These are phyloP conservation scores for Nephrocerus scutellatus DNA, from an alignment of 2,888 invertebrate species.

Conservation along the genomic window DNA sequence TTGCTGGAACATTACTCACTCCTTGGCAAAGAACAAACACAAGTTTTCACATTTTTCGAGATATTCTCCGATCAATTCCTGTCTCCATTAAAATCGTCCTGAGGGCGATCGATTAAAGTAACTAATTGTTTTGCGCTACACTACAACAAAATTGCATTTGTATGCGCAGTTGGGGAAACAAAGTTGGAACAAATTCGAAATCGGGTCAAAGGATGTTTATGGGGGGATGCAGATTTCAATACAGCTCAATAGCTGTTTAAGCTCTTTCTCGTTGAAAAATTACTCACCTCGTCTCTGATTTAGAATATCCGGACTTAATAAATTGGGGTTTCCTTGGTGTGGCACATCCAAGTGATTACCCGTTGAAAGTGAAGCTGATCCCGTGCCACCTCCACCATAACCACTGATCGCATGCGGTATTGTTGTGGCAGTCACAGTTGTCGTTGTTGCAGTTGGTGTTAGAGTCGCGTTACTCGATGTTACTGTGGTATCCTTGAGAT, in stretches of 20 bases:
- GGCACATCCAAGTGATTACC: slow-evolving; percentile 78
- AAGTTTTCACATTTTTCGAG: too few species aligned
- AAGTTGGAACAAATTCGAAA: too few species aligned
- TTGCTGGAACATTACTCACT: too few species aligned
- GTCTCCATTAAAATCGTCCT: background rate
- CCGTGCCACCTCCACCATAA: slow-evolving; percentile 6
- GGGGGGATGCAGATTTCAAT: too few species aligned
- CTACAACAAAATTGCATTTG: background rate
- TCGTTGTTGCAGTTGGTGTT: slow-evolving; percentile 38
- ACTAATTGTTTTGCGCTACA: background rate
- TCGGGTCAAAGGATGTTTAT: too few species aligned
- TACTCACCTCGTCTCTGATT: slow-evolving; percentile 59
- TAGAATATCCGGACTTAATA: slow-evolving; percentile 73
- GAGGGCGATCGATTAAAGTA: background rate
- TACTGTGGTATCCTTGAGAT: slow-evolving; percentile 47
- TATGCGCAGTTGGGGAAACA: background rate
- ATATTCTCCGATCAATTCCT: too few species aligned
- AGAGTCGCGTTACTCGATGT: slow-evolving; percentile 49
- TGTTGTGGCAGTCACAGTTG: slow-evolving; percentile 35
- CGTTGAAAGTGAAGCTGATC: slow-evolving; percentile 47
- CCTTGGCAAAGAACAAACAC: too few species aligned
- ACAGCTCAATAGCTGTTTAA: too few species aligned
- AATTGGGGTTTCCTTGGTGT: slow-evolving; percentile 64
- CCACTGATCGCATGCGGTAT: slow-evolving; percentile 28
- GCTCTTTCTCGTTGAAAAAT: background rate